Conservation (phyloP, 2,797 vertebrate genomes). For the Tarsius wallacei region DNA sequence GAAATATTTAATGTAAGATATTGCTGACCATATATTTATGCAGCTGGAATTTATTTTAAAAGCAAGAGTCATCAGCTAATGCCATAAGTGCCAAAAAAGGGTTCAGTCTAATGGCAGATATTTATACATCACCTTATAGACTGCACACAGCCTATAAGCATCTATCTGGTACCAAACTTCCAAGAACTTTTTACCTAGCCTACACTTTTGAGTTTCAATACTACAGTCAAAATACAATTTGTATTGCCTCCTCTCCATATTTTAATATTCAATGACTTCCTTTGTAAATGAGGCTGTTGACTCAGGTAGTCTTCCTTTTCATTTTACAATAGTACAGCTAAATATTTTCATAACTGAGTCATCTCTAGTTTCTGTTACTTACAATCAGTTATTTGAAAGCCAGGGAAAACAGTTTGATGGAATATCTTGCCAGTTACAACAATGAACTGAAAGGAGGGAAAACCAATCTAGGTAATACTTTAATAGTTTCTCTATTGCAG, state of each 20-base stretch:
- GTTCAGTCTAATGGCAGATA: neutral
- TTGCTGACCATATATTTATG: neutral
- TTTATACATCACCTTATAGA: neutral
- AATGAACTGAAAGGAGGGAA: neutral
- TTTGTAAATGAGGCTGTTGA: neutral
- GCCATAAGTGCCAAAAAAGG: neutral
- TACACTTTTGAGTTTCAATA: accelerated
- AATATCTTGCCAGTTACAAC: neutral
- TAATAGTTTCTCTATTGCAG: neutral
- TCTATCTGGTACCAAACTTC: neutral
- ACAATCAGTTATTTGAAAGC: neutral
- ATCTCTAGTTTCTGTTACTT: neutral
- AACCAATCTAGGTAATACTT: neutral
- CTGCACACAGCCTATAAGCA: accelerated
- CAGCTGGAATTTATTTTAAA: neutral
- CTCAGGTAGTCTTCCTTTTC: neutral
- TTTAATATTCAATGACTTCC: neutral
- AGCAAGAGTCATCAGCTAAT: neutral
- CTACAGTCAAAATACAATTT: neutral
- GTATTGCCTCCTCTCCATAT: accelerated
- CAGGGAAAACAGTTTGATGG: no score
- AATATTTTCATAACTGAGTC: neutral
- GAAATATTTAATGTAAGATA: neutral
- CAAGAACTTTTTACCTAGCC: no score
- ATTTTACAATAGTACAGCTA: neutral